Evolutionary conservation across 2,113 vertebrate species (phyloP).

Genomic region (Perca schrenkii): DNA sequence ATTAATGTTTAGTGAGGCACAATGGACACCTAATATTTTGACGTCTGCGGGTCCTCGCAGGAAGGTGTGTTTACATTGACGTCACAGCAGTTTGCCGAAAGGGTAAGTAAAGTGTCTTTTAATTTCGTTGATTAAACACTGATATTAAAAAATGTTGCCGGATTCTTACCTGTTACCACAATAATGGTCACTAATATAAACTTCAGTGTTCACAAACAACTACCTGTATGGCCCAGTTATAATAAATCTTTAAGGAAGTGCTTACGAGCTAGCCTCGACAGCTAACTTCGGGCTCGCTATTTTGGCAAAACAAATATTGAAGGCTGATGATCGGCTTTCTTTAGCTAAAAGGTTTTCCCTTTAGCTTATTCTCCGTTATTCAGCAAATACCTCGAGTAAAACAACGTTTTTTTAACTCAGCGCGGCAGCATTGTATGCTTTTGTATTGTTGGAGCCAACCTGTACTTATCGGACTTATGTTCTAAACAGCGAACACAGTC

Average conservation of each 20-base stretch:
- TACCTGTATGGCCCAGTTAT: background rate
- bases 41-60: slow-evolving; percentile 53
- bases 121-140: slow-evolving; percentile 27
- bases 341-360: too few relatives aligned
- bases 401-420: background rate
- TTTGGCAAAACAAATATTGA: slow-evolving; percentile 35
- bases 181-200: background rate
- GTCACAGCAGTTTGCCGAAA: slow-evolving; percentile 60
- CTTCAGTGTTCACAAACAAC: background rate
- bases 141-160: rapidly evolving
- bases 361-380: background rate
- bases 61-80: slow-evolving; percentile 76
- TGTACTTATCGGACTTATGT: background rate
- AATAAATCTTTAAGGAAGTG: slow-evolving; percentile 50
- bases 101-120: slow-evolving; percentile 56
- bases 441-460: background rate
- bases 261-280: slow-evolving; percentile 55
- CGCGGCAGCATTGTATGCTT: background rate
- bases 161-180: rapidly evolving
- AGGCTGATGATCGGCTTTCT: background rate
- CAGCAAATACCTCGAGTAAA: background rate
- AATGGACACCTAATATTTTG: slow-evolving; percentile 48
- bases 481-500: background rate
- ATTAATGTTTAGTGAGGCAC: slow-evolving; percentile 35
- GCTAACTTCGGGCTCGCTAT: slow-evolving; percentile 55